Base-by-base conservation (phyloP, 53 echinoderm and acorn worm genomes). In the Holothuria scabra region DNA sequence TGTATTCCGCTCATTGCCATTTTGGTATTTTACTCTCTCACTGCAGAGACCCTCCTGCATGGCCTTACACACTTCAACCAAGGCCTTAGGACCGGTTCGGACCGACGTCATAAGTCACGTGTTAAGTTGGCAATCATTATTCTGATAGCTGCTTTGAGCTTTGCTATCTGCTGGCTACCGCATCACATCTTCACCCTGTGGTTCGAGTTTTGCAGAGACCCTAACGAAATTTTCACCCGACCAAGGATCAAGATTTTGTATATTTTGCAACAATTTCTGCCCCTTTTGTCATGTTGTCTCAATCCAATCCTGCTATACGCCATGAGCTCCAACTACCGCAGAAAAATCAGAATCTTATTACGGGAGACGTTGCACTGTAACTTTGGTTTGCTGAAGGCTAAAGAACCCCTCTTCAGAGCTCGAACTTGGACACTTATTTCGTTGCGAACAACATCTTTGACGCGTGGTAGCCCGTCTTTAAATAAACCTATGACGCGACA, bases 271-370 rank as follows among this genome's bases (percentile, higher is more conserved):
- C 91, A 90, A 38, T 76, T 96, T 2, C 65, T 93, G 56, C 92
- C 91, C 0, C 64, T 90, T 4, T 57, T 93, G 4, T 88, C 91
- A 28, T 90, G 91, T 28, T 89, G 96, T 69, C 84, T 96, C 30
- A 96, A 96, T 57, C 96, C 96, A 28, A 56, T 96, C n/a, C 86
- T 93, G 28, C 86, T 96, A 1, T 93, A 90, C 79, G 88, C 91
- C 30, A 96, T 96, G 96, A 96, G 96, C 60, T 93, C 93, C 49
- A 96, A 96, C 81, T 96, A 93, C 75, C 86, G 96, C 3, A 87
- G 92, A 21, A 92, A 96, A 56, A 86, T 96, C 46, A 80, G 88
- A 33, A 85, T 84, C 64, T 84, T 92, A 69, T 82, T 92, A 52
- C 78, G 85, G 46, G 84, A 76, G 24, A 31, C 58, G 19, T 81